These are phyloP conservation scores for Ferrisia virgata DNA, from an alignment of 2,888 invertebrate genomes.

Conservation along the genomic window DNA sequence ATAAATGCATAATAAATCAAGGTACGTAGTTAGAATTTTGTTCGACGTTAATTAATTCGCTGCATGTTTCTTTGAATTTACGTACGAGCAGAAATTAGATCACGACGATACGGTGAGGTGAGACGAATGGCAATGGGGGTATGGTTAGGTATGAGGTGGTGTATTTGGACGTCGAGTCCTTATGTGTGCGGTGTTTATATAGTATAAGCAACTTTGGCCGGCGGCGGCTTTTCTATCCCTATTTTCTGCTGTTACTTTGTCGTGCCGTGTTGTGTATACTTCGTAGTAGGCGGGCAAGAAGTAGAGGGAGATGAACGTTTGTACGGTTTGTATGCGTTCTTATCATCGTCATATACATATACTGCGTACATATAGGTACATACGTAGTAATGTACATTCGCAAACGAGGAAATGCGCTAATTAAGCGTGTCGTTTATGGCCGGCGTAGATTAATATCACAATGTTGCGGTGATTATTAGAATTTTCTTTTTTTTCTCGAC, in stretches of 20 bases:
- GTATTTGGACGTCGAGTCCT: neutral
- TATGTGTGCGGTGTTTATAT: neutral
- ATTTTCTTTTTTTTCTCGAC: neutral
- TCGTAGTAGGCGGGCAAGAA: too few species aligned
- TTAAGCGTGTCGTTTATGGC: conserved; percentile 2
- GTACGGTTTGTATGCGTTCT: neutral
- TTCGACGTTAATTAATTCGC: neutral
- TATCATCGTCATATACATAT: too few species aligned
- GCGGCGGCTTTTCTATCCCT: neutral
- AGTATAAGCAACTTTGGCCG: neutral
- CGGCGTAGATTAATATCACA: neutral
- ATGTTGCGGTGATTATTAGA: neutral
- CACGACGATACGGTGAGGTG: neutral
- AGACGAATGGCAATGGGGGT: too few species aligned
- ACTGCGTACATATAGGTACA: neutral
- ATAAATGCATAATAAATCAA: neutral
- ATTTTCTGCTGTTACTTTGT: neutral
- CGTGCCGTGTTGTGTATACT: neutral
- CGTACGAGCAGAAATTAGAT: neutral
- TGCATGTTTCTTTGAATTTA: neutral
- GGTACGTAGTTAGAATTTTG: neutral
- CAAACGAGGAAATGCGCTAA: neutral
- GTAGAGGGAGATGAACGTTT: neutral
- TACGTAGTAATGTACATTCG: neutral
- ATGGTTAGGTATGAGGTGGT: neutral